Percentiles rank a stretch among this genome's conserved stretches.
Conservation (phyloP, 2,797 vertebrate genomes). For the Aeoliscus strigatus region DNA sequence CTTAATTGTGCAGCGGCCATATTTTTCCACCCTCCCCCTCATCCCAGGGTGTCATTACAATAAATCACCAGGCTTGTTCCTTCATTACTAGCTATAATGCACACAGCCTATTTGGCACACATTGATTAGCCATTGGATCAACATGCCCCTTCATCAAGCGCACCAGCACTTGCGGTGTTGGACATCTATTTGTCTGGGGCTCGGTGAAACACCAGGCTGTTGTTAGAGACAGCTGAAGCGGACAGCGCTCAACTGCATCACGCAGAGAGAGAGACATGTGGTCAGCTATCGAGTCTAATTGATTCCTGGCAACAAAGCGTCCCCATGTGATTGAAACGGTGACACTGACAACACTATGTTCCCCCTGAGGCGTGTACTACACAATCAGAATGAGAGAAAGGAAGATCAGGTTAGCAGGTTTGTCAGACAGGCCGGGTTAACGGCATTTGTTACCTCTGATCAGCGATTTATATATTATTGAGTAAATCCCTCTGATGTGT, state of each 20-base stretch:
- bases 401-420: too few relatives aligned
- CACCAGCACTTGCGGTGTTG: constrained; percentile 21
- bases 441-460: too few relatives aligned
- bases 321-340: constrained; percentile 9
- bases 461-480: too few relatives aligned
- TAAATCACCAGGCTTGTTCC: constrained; percentile 60
- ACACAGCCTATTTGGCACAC: constrained; percentile 52
- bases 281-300: constrained; percentile 41
- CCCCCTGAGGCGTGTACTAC: too few relatives aligned
- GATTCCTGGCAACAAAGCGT: constrained; percentile 33
- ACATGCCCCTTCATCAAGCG: constrained; percentile 34
- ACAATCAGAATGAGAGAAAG: too few relatives aligned
- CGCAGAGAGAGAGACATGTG: constrained; percentile 37
- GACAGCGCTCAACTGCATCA: constrained; percentile 15
- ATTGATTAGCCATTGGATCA: constrained; percentile 62
- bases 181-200: constrained; percentile 34
- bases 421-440: too few relatives aligned
- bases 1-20: constrained; percentile 35
- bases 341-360: not conserved
- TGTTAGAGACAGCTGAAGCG: constrained; percentile 14
- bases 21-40: constrained; percentile 7
- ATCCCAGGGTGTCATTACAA: constrained; percentile 40
- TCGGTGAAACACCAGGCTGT: constrained; percentile 15
- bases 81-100: constrained; percentile 58
- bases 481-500: too few relatives aligned